Percentiles rank a stretch among this genome's conserved stretches.
phyloP scores from a whole-genome alignment of 1,140 invertebrate species.

The Neodiprion lecontei region DNA sequence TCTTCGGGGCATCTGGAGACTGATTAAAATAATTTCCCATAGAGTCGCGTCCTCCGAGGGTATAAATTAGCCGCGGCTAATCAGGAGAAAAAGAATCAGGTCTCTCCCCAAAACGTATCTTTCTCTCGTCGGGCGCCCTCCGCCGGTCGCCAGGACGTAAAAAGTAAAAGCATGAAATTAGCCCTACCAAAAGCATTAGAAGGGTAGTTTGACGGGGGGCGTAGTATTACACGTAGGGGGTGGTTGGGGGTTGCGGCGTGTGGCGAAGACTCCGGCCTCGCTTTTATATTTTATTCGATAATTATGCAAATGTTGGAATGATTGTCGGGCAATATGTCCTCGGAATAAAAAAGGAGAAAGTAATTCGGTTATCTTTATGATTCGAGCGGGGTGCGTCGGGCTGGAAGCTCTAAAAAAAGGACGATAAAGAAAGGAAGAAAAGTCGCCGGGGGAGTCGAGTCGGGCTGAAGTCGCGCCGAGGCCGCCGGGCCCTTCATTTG shows the following conservation, averaged over 20 bases:
- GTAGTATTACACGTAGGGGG: constrained; percentile 23
- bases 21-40: too few species aligned
- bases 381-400: constrained; percentile 32
- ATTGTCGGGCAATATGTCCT: constrained; percentile 61
- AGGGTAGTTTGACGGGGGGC: constrained; percentile 18
- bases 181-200: constrained; percentile 21
- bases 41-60: too few species aligned
- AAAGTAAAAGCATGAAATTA: constrained; percentile 49
- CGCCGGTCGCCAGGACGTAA: constrained; percentile 10
- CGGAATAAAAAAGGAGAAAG: constrained; percentile 52
- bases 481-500: constrained; percentile 56
- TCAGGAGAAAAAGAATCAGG: constrained; percentile 29
- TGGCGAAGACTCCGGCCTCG: constrained; percentile 21
- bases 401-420: constrained; percentile 12
- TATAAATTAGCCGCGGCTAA: constrained; percentile 47
- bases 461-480: constrained; percentile 19
- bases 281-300: constrained; percentile 57
- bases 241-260: constrained; percentile 12
- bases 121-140: background rate
- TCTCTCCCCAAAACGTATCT: constrained; percentile 18
- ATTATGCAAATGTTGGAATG: constrained; percentile 61
- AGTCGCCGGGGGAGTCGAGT: constrained; percentile 4
- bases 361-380: constrained; percentile 62
- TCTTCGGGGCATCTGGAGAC: too few species aligned
- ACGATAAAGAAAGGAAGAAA: constrained; percentile 30